Evolutionary conservation across 2,888 invertebrate species (phyloP).

Genomic region (Oxyteleia sp.): DNA sequence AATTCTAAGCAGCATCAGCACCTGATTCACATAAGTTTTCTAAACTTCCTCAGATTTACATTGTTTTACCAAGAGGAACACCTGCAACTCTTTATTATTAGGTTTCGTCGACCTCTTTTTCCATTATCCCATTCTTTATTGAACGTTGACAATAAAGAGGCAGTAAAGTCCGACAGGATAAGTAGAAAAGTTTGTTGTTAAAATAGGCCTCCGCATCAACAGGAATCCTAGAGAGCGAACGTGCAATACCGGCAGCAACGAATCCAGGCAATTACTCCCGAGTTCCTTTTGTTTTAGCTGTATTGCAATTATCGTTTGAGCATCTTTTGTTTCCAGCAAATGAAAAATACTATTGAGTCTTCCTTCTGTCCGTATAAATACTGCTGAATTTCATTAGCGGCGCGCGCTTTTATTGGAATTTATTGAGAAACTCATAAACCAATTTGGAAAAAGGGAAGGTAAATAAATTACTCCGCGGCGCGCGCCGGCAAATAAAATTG

Average conservation of each 20-base stretch:
- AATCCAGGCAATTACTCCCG: constrained; percentile 80
- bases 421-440: constrained; percentile 54
- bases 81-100: constrained; percentile 44
- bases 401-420: constrained; percentile 49
- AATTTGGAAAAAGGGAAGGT: constrained; percentile 44
- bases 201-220: constrained; percentile 64
- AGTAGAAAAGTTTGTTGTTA: constrained; percentile 70
- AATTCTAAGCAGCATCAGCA: too few relatives aligned
- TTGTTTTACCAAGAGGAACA: too few relatives aligned
- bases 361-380: constrained; percentile 38
- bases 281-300: constrained; percentile 79
- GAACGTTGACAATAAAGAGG: constrained; percentile 65
- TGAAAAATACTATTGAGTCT: constrained; percentile 80
- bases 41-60: too few relatives aligned
- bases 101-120: constrained; percentile 13
- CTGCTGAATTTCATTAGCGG: constrained; percentile 62
- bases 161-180: constrained; percentile 56
- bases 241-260: constrained; percentile 68
- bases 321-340: constrained; percentile 81
- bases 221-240: constrained; percentile 55
- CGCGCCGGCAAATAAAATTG: constrained; percentile 36
- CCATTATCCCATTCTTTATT: constrained; percentile 52
- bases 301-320: constrained; percentile 82
- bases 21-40: too few relatives aligned
- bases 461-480: constrained; percentile 36